phyloP scores from a whole-genome alignment of 2,797 vertebrate genomes.

The Chlorospingus flavigularis region DNA sequence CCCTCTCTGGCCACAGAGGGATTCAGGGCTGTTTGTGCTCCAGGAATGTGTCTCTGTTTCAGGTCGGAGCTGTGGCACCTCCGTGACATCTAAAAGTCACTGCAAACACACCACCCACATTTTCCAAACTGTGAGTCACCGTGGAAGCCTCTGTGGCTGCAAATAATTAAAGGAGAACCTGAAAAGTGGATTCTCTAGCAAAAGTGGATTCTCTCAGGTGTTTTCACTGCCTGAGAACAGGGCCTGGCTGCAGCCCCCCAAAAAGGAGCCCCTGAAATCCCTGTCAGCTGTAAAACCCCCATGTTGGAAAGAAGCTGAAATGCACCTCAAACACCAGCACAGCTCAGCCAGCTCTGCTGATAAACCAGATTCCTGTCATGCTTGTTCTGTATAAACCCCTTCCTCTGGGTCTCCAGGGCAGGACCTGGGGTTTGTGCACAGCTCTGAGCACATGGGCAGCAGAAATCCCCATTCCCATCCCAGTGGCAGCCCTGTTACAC shows the following conservation, averaged over 20 bases:
- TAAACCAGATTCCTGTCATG: background rate
- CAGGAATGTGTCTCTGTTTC: background rate
- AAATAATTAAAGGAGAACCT: background rate
- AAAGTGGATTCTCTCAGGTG: no score
- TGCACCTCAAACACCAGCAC: background rate
- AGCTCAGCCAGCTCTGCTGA: background rate
- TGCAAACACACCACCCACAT: background rate
- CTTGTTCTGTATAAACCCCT: background rate
- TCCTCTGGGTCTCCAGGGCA: background rate
- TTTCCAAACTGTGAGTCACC: rapidly evolving
- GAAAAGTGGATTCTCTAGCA: background rate
- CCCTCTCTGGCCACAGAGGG: rapidly evolving
- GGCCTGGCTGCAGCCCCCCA: background rate
- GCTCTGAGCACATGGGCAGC: rapidly evolving
- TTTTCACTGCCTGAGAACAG: background rate
- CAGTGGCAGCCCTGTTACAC: rapidly evolving
- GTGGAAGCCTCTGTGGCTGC: background rate
- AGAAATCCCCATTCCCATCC: background rate
- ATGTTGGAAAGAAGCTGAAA: background rate
- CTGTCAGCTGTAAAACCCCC: background rate
- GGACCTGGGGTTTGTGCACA: background rate
- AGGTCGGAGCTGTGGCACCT: background rate
- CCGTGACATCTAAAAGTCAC: background rate
- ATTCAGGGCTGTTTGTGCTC: background rate
- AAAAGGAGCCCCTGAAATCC: background rate